Evolutionary conservation across 2,888 invertebrate species (phyloP), one percentile per base, ranked within the genome.

Genomic region (Drosophila conformis): DNA sequence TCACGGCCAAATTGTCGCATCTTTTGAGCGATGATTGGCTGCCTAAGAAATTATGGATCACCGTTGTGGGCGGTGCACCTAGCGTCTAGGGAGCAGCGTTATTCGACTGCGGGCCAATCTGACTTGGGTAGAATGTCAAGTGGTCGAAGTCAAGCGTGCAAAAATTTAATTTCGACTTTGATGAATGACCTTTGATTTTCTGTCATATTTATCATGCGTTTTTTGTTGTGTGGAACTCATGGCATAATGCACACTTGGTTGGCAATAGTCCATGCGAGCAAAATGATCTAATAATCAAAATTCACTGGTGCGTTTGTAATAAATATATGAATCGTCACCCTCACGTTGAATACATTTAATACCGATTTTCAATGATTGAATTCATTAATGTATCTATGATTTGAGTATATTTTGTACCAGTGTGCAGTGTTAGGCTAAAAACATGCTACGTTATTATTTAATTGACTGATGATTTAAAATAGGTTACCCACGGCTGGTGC

Each of bases 11-110:
- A 79, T 87, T 87, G 89, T 80, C 82, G 79, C 77, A 68, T 71
- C 84, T 89, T 69, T 71, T 86, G 89, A 87, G 84, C 87, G 87
- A 86, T 86, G 89, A 85, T 89, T 83, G 87, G 64, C 73, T 69
- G 69, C 52, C 61, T 66, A 67, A 4, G 46, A 72, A 73, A 83
- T 83, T 79, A 77, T 87, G 84, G 79, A 87, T 89, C 82, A 82
- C 73, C 81, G 15, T 18, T 70, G 61, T 65, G 67, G 62, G 80
- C 48, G 77, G 31, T 61, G 53, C 64, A 79, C 60, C 78, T 42
- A 60, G 46, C 51, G 48, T 49, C 68, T 53, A 60, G 63, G 35
- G 52, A 49, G 54, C 51, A 56, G 53, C 66, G 38, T 35, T 70
- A 48, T 48, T 62, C 46, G 56, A 31, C 56, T 56, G 40, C 40